Base-by-base conservation (phyloP, 1,140 invertebrate genomes). In the Onthophagus taurus region DNA sequence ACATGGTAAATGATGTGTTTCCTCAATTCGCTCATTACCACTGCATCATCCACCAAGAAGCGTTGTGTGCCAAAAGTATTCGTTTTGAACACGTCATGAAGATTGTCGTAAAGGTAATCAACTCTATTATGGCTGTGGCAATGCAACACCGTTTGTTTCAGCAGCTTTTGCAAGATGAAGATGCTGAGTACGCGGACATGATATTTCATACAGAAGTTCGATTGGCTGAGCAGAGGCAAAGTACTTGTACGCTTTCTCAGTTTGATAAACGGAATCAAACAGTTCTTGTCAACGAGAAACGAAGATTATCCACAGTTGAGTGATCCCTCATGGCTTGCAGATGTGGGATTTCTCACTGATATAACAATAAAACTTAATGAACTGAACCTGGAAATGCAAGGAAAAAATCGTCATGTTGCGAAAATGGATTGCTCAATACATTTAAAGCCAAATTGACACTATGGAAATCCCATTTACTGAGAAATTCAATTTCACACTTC, bases 281-380 rank as follows among this genome's bases (percentile, higher is more conserved):
- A 45, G 45, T 49, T 49, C 41, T 14, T 49, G 29, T 26, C 34
- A 45, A 41, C 42, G 20, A 49, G 36, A 44, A 31, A 21, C 30
- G 39, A 47, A 42, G 2, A 11, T 18, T 37, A 18, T 21, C 8
- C 8, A 21, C 12, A 37, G 13, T 37, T 37, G 21, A 13, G 13
- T 11, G 7, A 39, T 42, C 19, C 31, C 18, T 6, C n/a, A 24
- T 49, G 42, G 43, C 37, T 49, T 21, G 19, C 34, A 9, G 24
- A 45, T n/a, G 11, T 45, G 7, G 42, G 43, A 30, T 49, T 49
- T 42, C 34, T 49, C n/a, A 49, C 38, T 29, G 48, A 47, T 49
- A 30, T 46, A 49, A 49, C 31, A 18, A 38, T 16, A 46, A 49
- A 49, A 24, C 42, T 49, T 37, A 49, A 46, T 41, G 23, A 46